Evolutionary conservation across 2,888 invertebrate species (phyloP).

Genomic region (Horisme vitalbata): DNA sequence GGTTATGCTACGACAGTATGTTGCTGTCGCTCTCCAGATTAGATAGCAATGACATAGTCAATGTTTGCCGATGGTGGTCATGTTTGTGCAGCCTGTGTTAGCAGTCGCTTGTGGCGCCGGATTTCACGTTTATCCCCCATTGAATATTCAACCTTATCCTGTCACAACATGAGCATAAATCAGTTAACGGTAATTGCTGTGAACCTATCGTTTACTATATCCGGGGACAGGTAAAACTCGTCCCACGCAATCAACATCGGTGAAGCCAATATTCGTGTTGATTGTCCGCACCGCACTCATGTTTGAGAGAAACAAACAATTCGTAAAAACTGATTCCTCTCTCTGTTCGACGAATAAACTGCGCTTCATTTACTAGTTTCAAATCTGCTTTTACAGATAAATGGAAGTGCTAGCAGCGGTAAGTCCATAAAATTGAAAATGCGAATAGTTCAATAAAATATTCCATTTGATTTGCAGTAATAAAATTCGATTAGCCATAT

Average conservation of each 20-base stretch:
- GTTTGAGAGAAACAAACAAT: conserved; percentile 19
- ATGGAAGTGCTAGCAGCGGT: conserved; percentile 15
- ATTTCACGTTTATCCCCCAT: conserved; percentile 37
- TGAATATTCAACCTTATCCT: conserved; percentile 49
- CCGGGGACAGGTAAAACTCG: conserved; percentile 44
- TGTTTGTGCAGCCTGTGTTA: conserved; percentile 65
- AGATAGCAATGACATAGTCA: conserved; percentile 66
- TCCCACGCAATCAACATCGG: conserved; percentile 30
- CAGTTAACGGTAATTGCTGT: conserved; percentile 29
- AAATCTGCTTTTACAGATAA: conserved; percentile 32
- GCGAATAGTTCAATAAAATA: conserved; percentile 42
- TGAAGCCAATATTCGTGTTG: conserved; percentile 28
- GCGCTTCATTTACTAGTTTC: conserved; percentile 17
- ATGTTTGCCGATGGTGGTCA: conserved; percentile 65
- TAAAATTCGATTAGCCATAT: conserved; percentile 45
- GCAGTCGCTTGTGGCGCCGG: conserved; percentile 50
- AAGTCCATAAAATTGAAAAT: conserved; percentile 42
- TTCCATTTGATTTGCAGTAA: conserved; percentile 39
- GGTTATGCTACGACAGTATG: conserved; percentile 34
- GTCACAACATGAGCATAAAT: conserved; percentile 36
- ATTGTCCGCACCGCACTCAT: conserved; percentile 18
- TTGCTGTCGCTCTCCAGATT: conserved; percentile 63
- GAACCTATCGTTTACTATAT: conserved; percentile 36
- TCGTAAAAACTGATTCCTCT: conserved; percentile 21
- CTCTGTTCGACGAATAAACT: conserved; percentile 22